A percentile compares a stretch with the other conserved stretches of the same genome.
Evolutionary conservation across 2,113 vertebrate genomes (phyloP).

Genomic region (Paraplagusia blochii): DNA sequence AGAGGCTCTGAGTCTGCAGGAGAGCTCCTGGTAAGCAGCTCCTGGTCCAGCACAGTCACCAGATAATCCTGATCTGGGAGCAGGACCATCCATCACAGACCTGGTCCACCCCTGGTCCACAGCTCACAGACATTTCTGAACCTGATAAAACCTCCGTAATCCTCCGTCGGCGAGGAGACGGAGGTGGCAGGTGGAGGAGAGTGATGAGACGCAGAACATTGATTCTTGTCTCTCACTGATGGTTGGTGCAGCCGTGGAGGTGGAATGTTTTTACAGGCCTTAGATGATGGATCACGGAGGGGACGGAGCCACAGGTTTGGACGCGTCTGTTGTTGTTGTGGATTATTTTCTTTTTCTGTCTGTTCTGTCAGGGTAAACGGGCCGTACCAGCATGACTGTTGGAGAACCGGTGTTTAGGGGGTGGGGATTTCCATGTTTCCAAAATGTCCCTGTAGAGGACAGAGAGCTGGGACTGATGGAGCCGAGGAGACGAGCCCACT

Average conservation of each 20-base stretch:
- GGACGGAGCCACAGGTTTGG: constrained; percentile 21
- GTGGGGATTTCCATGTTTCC: constrained; percentile 11
- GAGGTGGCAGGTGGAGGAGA: not conserved
- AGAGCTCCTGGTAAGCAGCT: constrained; percentile 54
- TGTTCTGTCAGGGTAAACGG: no score
- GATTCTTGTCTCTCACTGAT: constrained; percentile 62
- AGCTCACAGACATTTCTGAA: constrained; percentile 35
- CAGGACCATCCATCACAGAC: constrained; percentile 48
- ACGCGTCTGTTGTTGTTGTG: no score
- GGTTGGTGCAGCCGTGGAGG: constrained; percentile 47
- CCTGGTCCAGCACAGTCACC: constrained; percentile 42
- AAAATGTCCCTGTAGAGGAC: constrained; percentile 20
- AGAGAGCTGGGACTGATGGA: constrained; percentile 11
- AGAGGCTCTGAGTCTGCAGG: constrained; percentile 20
- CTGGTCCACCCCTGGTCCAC: constrained; percentile 16
- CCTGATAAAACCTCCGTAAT: constrained; percentile 50
- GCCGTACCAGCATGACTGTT: no score
- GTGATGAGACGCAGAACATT: constrained; percentile 46
- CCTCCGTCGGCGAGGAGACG: constrained; percentile 32
- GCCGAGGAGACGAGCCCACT: constrained; percentile 21
- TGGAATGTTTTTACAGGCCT: constrained; percentile 38
- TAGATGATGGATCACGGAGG: constrained; percentile 21
- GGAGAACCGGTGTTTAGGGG: no score
- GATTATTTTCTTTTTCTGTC: no score
- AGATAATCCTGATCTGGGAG: constrained; percentile 33